Evolutionary conservation across 2,888 invertebrate genomes (phyloP).

Genomic region (Lasioglossum oenotherae): DNA sequence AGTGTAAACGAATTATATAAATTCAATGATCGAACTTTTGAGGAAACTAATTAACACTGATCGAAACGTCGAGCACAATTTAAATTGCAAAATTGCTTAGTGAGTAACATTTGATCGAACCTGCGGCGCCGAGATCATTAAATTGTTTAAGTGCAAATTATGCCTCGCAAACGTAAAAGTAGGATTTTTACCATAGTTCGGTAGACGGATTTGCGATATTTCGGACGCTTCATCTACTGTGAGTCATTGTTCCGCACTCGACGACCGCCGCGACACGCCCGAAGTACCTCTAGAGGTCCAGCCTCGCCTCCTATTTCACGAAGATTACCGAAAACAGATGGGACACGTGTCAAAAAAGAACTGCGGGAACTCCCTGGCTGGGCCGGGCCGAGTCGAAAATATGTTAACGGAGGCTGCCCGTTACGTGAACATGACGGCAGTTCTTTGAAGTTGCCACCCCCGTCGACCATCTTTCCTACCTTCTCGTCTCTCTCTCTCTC

Average conservation of each 20-base stretch:
- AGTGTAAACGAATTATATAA: too few species aligned
- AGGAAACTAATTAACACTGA: too few species aligned
- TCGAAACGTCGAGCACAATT: too few species aligned
- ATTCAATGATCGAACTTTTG: too few species aligned
- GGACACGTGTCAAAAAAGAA: conserved; percentile 42
- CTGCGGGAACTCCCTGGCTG: background rate
- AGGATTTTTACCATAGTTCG: too few species aligned
- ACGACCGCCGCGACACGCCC: conserved; percentile 6
- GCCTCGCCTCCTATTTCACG: conserved; percentile 37
- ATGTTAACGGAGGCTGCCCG: conserved; percentile 35
- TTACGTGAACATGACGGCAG: conserved; percentile 18
- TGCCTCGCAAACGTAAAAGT: too few species aligned
- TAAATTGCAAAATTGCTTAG: too few species aligned
- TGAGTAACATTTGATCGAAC: too few species aligned
- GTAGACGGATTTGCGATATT: too few species aligned
- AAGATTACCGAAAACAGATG: conserved; percentile 47
- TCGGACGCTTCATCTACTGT: too few species aligned
- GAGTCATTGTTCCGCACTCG: background rate
- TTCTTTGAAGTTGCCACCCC: conserved; percentile 49
- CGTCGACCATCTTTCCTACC: background rate
- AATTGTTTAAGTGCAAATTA: too few species aligned
- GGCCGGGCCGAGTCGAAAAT: conserved; percentile 44
- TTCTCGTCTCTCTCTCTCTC: background rate
- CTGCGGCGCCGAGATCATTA: too few species aligned
- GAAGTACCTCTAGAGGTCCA: conserved; percentile 34